Percentiles rank a stretch among this genome's conserved stretches.
phyloP scores from a whole-genome alignment of 2,797 vertebrate species.

The Catamblyrhynchus diadema region DNA sequence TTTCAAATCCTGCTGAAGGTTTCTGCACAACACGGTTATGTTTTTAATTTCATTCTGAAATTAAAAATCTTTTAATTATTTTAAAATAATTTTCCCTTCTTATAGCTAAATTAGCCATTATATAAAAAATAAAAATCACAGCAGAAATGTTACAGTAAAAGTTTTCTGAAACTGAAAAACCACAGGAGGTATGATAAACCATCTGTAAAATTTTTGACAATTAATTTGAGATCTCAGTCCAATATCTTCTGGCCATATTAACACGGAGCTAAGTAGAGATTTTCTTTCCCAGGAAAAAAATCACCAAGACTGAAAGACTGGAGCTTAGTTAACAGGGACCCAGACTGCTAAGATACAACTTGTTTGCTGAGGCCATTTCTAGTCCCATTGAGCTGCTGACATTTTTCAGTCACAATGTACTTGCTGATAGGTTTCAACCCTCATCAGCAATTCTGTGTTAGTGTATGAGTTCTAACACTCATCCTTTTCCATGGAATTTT shows the following conservation, averaged over 20 bases:
- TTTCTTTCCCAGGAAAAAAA: neutral
- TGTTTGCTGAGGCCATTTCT: neutral
- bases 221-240: constrained; percentile 6
- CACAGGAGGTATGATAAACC: constrained; percentile 43
- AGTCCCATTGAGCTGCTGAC: neutral
- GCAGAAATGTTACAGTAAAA: neutral
- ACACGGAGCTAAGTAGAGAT: neutral
- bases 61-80: neutral
- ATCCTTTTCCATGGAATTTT: neutral
- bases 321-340: neutral
- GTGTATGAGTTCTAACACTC: neutral
- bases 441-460: neutral
- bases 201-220: constrained; percentile 50
- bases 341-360: neutral
- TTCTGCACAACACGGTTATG: neutral
- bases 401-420: neutral
- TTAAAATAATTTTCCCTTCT: neutral
- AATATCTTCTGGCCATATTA: constrained; percentile 26
- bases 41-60: neutral
- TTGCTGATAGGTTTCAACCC: neutral
- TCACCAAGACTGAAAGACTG: neutral
- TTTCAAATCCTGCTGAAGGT: neutral
- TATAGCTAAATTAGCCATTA: neutral
- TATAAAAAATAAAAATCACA: neutral
- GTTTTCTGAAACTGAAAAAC: constrained; percentile 10